phyloP scores from a whole-genome alignment of 2,113 vertebrate species.

The Corvus hawaiiensis region DNA sequence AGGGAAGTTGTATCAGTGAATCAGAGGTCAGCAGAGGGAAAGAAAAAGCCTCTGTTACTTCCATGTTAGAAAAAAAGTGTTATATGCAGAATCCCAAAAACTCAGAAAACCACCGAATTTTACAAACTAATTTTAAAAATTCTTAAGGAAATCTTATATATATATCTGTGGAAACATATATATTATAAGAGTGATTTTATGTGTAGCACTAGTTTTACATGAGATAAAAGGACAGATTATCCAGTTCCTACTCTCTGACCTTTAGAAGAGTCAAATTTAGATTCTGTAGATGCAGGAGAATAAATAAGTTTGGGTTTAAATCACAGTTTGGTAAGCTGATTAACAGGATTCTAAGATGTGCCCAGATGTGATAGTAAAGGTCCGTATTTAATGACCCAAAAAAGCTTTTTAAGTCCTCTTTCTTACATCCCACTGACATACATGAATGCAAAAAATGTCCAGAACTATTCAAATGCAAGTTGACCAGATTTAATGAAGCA shows the following conservation, averaged over 20 bases:
- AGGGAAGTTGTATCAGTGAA: constrained; percentile 1
- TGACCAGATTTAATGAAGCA: not conserved
- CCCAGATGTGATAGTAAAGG: not conserved
- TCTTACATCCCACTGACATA: not conserved
- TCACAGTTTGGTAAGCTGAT: not conserved
- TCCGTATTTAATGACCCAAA: not conserved
- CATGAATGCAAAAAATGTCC: not conserved
- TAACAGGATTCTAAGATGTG: not conserved
- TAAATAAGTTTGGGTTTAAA: not conserved
- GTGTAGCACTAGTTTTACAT: not conserved
- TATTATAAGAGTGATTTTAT: not conserved
- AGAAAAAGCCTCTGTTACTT: not conserved
- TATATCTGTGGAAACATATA: not conserved
- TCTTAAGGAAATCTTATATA: not conserved
- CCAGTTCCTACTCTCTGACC: not conserved
- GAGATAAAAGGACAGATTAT: not conserved
- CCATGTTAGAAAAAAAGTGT: not conserved
- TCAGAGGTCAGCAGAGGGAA: not conserved
- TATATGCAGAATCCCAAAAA: not conserved
- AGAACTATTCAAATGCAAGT: not conserved
- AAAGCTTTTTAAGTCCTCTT: not conserved
- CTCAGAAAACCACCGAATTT: not conserved
- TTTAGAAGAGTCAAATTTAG: not conserved
- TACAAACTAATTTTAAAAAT: not conserved
- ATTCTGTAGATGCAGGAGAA: not conserved